Evolutionary conservation across 2,888 invertebrate species (phyloP).

Genomic region (Oligia strigilis): DNA sequence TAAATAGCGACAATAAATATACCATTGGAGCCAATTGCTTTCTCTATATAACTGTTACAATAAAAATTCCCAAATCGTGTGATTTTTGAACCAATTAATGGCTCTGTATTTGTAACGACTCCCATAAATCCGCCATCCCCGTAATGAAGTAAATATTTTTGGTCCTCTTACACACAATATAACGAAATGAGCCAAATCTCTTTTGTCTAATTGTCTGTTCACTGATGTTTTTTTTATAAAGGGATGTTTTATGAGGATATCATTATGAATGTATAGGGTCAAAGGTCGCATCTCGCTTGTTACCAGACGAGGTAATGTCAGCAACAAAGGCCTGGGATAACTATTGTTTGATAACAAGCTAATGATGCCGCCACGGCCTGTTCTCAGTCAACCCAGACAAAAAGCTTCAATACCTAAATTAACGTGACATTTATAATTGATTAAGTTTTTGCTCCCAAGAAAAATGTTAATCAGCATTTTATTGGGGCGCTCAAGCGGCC

Average conservation of each 20-base stretch:
- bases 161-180: constrained; percentile 49
- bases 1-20: constrained; percentile 84
- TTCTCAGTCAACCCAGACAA: constrained; percentile 21
- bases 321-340: not conserved
- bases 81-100: constrained; percentile 70
- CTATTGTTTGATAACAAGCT: constrained; percentile 30
- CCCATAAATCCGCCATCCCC: constrained; percentile 51
- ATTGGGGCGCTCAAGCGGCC: constrained; percentile 58
- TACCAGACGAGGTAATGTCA: not conserved
- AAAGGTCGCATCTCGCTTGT: not conserved
- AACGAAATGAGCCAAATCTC: constrained; percentile 43
- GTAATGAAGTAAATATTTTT: constrained; percentile 47
- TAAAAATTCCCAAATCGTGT: constrained; percentile 62
- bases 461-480: constrained; percentile 60
- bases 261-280: not conserved
- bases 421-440: constrained; percentile 60
- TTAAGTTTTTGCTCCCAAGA: constrained; percentile 51
- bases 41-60: constrained; percentile 74
- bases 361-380: constrained; percentile 3
- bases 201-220: constrained; percentile 22
- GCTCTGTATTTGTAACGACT: constrained; percentile 58
- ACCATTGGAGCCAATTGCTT: constrained; percentile 78
- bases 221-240: constrained; percentile 36
- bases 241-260: not conserved
- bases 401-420: constrained; percentile 56